A percentile compares a stretch with the other conserved stretches of the same genome.
phyloP scores from a whole-genome alignment of 2,888 invertebrate genomes.

The Pomacea canaliculata region DNA sequence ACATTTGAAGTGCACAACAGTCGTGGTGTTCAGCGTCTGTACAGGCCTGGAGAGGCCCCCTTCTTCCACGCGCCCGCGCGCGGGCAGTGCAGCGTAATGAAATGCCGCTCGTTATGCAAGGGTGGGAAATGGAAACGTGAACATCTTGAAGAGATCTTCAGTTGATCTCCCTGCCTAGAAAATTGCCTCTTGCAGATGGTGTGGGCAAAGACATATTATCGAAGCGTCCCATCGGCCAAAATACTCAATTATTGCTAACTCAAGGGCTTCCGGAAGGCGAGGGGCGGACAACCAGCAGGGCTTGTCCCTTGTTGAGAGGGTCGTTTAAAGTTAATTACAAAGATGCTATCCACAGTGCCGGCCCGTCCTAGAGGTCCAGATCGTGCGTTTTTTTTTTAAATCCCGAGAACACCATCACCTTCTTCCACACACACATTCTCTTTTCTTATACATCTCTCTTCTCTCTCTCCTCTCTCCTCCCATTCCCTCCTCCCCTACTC shows the following conservation, averaged over 20 bases:
- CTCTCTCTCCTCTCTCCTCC: no score
- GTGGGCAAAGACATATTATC: conserved; percentile 27
- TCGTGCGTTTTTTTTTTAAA: neutral
- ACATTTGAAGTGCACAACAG: conserved; percentile 25
- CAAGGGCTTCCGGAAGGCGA: conserved; percentile 3
- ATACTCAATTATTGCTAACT: conserved; percentile 17
- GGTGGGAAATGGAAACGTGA: conserved; percentile 25
- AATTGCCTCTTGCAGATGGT: conserved; percentile 29
- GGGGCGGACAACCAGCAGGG: conserved; percentile 11
- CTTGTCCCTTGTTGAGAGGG: conserved; percentile 24
- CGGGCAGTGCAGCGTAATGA: conserved; percentile 17
- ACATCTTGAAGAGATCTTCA: conserved; percentile 28
- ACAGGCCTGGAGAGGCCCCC: conserved; percentile 12
- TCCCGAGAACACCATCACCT: neutral
- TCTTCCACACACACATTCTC: no score
- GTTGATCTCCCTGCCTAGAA: conserved; percentile 19
- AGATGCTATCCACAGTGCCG: conserved; percentile 27
- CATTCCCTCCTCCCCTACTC: no score
- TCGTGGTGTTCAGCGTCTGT: neutral
- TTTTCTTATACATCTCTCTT: no score
- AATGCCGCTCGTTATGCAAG: conserved; percentile 27
- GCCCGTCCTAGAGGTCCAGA: conserved; percentile 7
- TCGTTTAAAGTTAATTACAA: conserved; percentile 37
- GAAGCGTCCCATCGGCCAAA: conserved; percentile 24
- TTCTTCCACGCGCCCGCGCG: neutral